phyloP scores from a whole-genome alignment of 2,888 invertebrate genomes.

The Pollenia labialis region DNA sequence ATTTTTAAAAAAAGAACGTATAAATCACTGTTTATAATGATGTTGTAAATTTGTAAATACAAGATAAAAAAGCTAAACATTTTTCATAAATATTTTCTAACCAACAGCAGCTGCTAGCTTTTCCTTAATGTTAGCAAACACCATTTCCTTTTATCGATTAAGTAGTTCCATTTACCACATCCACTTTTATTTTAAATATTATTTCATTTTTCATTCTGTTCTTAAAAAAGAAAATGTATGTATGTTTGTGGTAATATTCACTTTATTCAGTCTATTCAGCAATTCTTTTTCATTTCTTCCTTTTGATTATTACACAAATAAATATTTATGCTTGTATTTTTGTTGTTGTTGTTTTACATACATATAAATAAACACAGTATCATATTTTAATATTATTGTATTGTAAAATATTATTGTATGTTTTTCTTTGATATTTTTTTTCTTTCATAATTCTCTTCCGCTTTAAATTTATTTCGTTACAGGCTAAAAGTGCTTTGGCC shows the following conservation, averaged over 20 bases:
- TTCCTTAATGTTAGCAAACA: slow-evolving; percentile 12
- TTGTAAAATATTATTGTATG: slow-evolving; percentile 36
- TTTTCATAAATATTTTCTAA: neutral
- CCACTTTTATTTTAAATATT: slow-evolving; percentile 1
- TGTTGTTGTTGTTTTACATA: neutral
- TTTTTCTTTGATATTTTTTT: slow-evolving; percentile 40
- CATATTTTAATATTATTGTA: slow-evolving; percentile 64
- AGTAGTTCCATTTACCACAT: slow-evolving; percentile 10
- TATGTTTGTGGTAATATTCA: neutral
- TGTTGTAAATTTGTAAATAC: slow-evolving; percentile 12
- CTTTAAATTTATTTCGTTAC: slow-evolving; percentile 74
- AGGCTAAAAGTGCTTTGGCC: slow-evolving; percentile 78
- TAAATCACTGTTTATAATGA: slow-evolving; percentile 35
- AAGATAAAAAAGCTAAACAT: neutral
- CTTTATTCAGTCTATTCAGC: slow-evolving; percentile 30
- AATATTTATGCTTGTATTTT: slow-evolving; percentile 25
- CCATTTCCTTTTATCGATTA: slow-evolving; percentile 46
- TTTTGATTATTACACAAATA: slow-evolving; percentile 47
- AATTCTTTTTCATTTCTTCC: slow-evolving; percentile 34
- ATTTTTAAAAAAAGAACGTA: no score
- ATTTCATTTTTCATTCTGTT: slow-evolving; percentile 28
- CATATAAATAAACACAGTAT: neutral
- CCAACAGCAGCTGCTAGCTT: slow-evolving; percentile 41
- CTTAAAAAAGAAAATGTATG: neutral
- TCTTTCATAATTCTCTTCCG: slow-evolving; percentile 62